phyloP scores from a whole-genome alignment of 2,113 vertebrate species.

The Martes martes region DNA sequence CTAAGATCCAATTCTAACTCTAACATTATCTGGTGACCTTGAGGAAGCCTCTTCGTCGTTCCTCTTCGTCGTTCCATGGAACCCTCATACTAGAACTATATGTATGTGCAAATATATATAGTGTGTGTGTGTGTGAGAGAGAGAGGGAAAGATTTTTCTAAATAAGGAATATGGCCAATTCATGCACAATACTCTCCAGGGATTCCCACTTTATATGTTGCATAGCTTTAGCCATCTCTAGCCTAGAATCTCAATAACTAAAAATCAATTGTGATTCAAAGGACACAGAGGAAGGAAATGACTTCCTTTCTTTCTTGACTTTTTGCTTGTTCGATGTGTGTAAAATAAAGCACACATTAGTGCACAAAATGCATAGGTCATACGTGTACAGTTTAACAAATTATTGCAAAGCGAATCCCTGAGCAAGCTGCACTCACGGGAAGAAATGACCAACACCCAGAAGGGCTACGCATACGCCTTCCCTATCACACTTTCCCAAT shows the following conservation, averaged over 20 bases:
- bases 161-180: neutral
- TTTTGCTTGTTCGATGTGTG: neutral
- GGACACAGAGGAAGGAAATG: neutral
- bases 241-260: neutral
- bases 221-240: neutral
- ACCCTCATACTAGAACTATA: neutral
- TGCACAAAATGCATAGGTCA: neutral
- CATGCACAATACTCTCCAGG: neutral
- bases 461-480: accelerated
- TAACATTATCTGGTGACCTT: neutral
- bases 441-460: neutral
- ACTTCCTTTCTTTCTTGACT: neutral
- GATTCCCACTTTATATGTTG: neutral
- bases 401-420: neutral
- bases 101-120: too few species aligned
- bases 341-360: neutral
- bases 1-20: neutral
- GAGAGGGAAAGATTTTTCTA: neutral
- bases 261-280: neutral
- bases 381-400: neutral
- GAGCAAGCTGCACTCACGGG: neutral
- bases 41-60: neutral
- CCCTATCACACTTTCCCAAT: too few species aligned
- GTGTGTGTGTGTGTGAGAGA: too few species aligned
- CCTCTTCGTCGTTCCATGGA: neutral